phyloP scores from a whole-genome alignment of 1,140 invertebrate genomes.

The Bombus superbus region DNA sequence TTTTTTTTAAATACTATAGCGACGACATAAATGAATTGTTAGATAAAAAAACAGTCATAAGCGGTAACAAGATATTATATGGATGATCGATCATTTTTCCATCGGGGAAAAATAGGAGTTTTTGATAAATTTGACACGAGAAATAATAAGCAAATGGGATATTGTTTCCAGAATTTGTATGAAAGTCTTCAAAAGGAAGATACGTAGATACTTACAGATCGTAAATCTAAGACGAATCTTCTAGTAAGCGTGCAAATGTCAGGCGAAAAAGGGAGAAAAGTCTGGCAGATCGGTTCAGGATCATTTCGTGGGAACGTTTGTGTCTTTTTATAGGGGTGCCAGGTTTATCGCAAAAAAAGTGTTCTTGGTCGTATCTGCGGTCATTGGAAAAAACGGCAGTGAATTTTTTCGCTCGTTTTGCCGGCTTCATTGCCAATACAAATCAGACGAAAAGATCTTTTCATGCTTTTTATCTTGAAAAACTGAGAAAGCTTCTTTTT shows the following conservation, averaged over 20 bases:
- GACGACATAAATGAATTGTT: not conserved
- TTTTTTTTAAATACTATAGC: not conserved
- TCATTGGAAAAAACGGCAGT: not conserved
- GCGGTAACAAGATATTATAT: not conserved
- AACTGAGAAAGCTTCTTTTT: not conserved
- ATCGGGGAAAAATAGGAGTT: not conserved
- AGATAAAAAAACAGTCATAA: too few relatives aligned
- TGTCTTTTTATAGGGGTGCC: conserved; percentile 35
- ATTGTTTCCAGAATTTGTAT: not conserved
- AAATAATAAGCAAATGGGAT: not conserved
- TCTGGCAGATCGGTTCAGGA: conserved; percentile 18
- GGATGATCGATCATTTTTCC: not conserved
- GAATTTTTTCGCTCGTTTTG: not conserved
- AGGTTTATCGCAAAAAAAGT: conserved; percentile 33
- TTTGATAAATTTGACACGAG: not conserved
- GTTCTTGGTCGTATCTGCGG: not conserved
- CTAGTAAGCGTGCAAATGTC: not conserved
- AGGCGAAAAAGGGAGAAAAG: not conserved
- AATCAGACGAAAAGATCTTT: conserved; percentile 17
- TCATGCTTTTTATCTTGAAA: not conserved
- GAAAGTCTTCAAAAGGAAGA: not conserved
- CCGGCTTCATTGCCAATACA: conserved; percentile 3
- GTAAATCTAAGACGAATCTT: conserved; percentile 34
- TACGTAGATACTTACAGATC: not conserved
- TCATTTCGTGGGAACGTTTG: conserved; percentile 37